Base-by-base conservation (phyloP, 2,797 vertebrate species). In the Peromyscus aztecus region DNA sequence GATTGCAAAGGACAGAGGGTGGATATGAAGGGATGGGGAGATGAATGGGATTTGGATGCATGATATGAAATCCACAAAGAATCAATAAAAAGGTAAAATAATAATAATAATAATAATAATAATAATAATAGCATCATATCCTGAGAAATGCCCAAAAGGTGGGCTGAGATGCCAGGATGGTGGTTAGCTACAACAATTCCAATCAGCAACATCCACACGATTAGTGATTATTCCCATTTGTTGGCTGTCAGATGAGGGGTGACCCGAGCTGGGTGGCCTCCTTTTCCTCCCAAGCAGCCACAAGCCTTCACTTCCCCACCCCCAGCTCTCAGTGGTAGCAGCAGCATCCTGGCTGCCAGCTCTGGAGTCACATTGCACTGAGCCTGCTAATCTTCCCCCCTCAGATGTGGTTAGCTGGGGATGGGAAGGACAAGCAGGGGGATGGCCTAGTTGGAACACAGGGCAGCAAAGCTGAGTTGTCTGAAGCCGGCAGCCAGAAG, bases 361-460 rank as follows among this genome's bases (percentile, higher is more conserved):
- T 97, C 94, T 95, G 88, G 91, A 97, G 98, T 98, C 99, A 98
- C 98, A 98, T 98, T 98, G 97, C 99, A 99, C 99, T 98, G 99
- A 99, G 99, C 98, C 98, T 99, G 99, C 98, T 99, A 99, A 99
- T 99, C 99, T 99, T 99, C 99, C 98, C 98, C 98, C 98, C 93
- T 99, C 98, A 99, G 99, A 99, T 99, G 99, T 99, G 99, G 99
- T 99, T 98, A 99, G 98, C 99, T 98, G 97, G 7, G 43, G 55
- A 77, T 7, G 49, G 8, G 77, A 49, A 52, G 16, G 6, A 27
- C 29, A 29, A 12, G 46, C 7, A 27, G 92, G 14, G 34, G 98
- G 98, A 98, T 96, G 98, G 98, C 98, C 98, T 98, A 98, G 98
- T 98, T 98, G 98, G 99, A 99, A 99, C 99, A 98, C 99, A 94